phyloP scores from a whole-genome alignment of 1,140 invertebrate genomes.

The Ostrea edulis region DNA sequence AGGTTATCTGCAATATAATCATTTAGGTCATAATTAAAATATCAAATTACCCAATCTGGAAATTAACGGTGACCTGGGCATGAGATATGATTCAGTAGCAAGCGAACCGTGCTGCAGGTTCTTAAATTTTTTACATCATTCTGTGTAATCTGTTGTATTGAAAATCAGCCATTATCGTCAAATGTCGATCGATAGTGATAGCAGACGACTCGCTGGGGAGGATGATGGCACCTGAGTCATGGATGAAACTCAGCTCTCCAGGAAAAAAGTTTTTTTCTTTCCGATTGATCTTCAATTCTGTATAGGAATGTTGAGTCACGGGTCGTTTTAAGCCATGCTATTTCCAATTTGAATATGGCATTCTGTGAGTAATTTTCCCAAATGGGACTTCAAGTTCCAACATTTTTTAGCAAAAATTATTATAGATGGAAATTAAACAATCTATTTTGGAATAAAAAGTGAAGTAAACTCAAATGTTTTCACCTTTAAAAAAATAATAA shows the following conservation, averaged over 20 bases:
- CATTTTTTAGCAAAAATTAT: too few species aligned
- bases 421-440: too few species aligned
- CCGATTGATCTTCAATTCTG: not conserved
- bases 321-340: not conserved
- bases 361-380: constrained; percentile 27
- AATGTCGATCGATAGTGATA: constrained; percentile 6
- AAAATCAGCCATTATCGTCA: constrained; percentile 24
- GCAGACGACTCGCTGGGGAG: constrained; percentile 16
- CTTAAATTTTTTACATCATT: constrained; percentile 13
- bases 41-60: constrained; percentile 28
- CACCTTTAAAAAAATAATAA: too few species aligned
- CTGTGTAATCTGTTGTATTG: not conserved
- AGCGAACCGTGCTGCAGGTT: constrained; percentile 12
- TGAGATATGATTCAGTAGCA: constrained; percentile 13
- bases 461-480: too few species aligned
- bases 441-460: too few species aligned
- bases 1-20: not conserved
- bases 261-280: not conserved
- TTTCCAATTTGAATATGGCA: constrained; percentile 23
- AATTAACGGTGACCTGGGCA: not conserved
- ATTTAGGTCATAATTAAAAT: not conserved
- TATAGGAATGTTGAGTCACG: constrained; percentile 17
- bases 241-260: not conserved
- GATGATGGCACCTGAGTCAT: constrained; percentile 9
- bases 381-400: not conserved